Conservation (phyloP, 2,797 vertebrate species). For the Myripristis jacobus region DNA sequence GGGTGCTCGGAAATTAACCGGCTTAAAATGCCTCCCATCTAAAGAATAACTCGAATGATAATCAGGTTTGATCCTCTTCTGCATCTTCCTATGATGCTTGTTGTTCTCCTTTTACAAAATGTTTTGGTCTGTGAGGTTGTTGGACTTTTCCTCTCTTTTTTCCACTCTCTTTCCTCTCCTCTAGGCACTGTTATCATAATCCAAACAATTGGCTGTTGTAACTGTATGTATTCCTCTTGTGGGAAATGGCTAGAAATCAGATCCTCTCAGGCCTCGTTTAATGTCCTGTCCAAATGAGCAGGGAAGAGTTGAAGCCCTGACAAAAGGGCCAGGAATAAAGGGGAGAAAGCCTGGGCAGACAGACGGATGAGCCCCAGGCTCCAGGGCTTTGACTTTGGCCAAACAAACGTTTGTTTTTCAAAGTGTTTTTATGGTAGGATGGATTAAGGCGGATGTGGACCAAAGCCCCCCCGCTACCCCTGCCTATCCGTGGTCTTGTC, state of each 20-base stretch:
- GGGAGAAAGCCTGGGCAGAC: slow-evolving; percentile 72
- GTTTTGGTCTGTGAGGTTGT: slow-evolving; percentile 36
- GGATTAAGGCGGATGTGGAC: slow-evolving; percentile 79
- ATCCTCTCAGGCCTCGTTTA: slow-evolving; percentile 74
- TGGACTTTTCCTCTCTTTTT: slow-evolving; percentile 7
- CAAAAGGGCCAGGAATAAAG: slow-evolving; percentile 67
- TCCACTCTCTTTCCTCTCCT: slow-evolving; percentile 48
- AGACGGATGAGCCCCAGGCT: slow-evolving; percentile 72
- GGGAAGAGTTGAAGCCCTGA: slow-evolving; percentile 57
- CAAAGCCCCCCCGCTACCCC: slow-evolving; percentile 60
- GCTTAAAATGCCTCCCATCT: slow-evolving; percentile 56
- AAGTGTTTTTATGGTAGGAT: slow-evolving; percentile 76
- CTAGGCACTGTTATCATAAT: slow-evolving; percentile 68
- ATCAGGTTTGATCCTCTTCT: slow-evolving; percentile 62
- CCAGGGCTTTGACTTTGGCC: slow-evolving; percentile 79
- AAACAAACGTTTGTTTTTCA: slow-evolving; percentile 81
- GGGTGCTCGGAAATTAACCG: slow-evolving; percentile 66
- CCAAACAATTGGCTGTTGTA: slow-evolving; percentile 72
- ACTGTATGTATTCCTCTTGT: slow-evolving; percentile 71
- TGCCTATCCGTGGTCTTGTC: slow-evolving; percentile 68
- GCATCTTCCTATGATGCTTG: slow-evolving; percentile 43
- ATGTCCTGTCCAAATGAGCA: slow-evolving; percentile 74
- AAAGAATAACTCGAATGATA: slow-evolving; percentile 61
- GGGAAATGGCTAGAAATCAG: slow-evolving; percentile 74
- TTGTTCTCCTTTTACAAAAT: slow-evolving; percentile 39